Conservation (phyloP, 2,113 vertebrate genomes). For the Carlito syrichta region DNA sequence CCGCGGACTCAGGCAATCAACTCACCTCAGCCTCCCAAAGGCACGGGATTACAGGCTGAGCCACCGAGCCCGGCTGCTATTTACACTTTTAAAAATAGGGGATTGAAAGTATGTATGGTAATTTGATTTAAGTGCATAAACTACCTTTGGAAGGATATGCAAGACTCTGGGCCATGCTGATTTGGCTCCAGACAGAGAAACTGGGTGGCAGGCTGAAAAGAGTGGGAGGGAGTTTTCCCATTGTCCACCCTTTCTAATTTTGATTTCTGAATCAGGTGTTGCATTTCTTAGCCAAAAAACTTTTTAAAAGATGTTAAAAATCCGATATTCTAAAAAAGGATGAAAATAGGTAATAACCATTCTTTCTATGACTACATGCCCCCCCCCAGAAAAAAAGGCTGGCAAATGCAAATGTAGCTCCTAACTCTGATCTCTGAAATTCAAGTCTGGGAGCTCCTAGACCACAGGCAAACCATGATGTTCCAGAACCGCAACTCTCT, state of each 20-base stretch:
- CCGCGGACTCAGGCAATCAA: too few species aligned
- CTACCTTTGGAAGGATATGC: background rate
- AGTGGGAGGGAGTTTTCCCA: too few species aligned
- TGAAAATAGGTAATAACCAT: background rate
- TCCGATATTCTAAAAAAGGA: slow-evolving; percentile 10
- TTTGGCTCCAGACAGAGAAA: background rate
- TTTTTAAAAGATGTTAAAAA: too few species aligned
- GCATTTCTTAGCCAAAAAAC: background rate
- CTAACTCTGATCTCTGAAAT: background rate
- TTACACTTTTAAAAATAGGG: background rate
- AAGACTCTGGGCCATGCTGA: background rate
- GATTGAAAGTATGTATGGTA: fast-evolving
- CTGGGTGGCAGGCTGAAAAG: background rate
- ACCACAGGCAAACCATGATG: background rate
- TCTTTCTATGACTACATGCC: background rate
- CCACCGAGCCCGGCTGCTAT: too few species aligned
- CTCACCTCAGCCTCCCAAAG: too few species aligned
- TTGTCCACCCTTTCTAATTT: background rate
- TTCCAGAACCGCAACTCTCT: background rate
- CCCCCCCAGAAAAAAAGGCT: background rate
- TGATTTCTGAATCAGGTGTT: background rate
- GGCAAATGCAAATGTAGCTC: background rate
- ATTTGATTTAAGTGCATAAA: background rate
- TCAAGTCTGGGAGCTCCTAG: background rate
- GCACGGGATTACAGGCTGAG: too few species aligned